Conservation (phyloP, 2,888 invertebrate genomes). For the Galerucella calmariensis region DNA sequence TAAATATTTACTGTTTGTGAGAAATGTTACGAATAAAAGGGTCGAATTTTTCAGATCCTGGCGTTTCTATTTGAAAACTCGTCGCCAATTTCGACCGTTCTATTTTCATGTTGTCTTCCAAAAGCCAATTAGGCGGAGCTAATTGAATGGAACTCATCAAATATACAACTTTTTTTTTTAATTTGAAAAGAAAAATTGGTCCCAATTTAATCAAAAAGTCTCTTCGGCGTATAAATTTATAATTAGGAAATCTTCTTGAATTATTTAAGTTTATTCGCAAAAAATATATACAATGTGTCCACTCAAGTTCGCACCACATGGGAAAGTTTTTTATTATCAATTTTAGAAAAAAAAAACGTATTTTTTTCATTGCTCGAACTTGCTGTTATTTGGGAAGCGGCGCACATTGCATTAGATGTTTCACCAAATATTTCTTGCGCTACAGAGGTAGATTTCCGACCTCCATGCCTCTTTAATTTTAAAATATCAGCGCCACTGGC, state of each 20-base stretch:
- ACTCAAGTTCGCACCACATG: no score
- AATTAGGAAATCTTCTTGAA: constrained; percentile 52
- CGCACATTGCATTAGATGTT: no score
- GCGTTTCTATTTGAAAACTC: not conserved
- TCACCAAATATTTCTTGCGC: no score
- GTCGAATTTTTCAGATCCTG: constrained; percentile 8
- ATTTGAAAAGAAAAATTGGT: constrained; percentile 62
- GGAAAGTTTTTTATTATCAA: no score
- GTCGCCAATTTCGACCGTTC: constrained; percentile 11
- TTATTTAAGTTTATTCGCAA: constrained; percentile 42
- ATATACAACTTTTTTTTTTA: constrained; percentile 60
- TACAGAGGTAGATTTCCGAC: no score
- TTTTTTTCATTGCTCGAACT: no score
- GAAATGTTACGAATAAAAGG: not conserved
- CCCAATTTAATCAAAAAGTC: constrained; percentile 61
- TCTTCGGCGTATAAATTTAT: constrained; percentile 59
- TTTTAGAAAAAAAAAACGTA: no score
- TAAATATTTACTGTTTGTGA: not conserved
- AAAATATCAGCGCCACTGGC: no score
- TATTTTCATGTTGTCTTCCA: constrained; percentile 18
- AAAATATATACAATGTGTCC: no score
- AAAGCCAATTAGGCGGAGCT: constrained; percentile 47
- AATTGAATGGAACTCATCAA: constrained; percentile 61
- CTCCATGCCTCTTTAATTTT: no score
- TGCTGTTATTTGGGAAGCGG: no score